Evolutionary conservation across 2,113 vertebrate species (phyloP).

Genomic region (Rhadina sibilatrix): DNA sequence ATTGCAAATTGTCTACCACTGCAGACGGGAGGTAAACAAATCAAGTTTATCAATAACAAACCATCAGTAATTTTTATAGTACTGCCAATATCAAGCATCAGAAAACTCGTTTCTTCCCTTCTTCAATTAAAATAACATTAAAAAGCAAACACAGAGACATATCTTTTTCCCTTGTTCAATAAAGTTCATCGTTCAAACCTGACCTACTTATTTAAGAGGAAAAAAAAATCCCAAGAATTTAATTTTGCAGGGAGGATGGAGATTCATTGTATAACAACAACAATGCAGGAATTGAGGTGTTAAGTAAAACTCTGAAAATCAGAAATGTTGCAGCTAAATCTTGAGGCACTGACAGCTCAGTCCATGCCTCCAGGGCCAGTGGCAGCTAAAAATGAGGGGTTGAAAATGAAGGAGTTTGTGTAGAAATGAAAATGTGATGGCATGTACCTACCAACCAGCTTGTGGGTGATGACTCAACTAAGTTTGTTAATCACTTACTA

Average conservation of each 20-base stretch:
- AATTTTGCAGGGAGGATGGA: neutral
- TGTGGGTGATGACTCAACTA: constrained; percentile 36
- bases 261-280: neutral
- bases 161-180: neutral
- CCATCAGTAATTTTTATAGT: neutral
- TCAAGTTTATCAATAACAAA: neutral
- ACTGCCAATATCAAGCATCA: neutral
- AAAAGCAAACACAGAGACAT: neutral
- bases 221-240: neutral
- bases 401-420: constrained; percentile 4
- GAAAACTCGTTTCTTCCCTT: neutral
- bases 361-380: neutral
- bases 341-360: neutral
- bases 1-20: neutral
- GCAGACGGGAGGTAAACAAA: neutral
- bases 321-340: neutral
- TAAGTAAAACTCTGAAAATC: neutral
- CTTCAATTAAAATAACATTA: neutral
- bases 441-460: neutral
- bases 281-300: neutral
- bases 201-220: neutral
- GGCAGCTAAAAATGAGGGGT: neutral
- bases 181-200: neutral
- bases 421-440: neutral
- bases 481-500: constrained; percentile 4